phyloP scores from a whole-genome alignment of 2,797 vertebrate genomes.

The Aplochiton taeniatus region DNA sequence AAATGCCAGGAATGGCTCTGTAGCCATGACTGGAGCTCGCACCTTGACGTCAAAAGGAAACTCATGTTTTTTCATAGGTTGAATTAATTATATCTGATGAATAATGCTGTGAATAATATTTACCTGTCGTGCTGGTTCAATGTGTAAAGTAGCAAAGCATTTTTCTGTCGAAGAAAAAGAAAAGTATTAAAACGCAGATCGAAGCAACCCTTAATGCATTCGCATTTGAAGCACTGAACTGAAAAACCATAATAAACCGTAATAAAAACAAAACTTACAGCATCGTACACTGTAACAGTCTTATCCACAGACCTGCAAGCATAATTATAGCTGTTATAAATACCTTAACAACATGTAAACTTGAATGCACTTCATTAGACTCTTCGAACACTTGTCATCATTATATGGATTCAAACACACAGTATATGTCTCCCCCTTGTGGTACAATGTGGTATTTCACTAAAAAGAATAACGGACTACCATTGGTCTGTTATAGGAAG shows the following conservation, averaged over 20 bases:
- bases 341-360: neutral
- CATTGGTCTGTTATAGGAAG: no score
- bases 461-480: no score
- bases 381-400: neutral
- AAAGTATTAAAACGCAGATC: slow-evolving; percentile 17
- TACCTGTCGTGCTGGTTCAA: slow-evolving; percentile 90
- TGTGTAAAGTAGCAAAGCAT: slow-evolving; percentile 81
- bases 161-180: slow-evolving; percentile 71
- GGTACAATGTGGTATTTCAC: slow-evolving; percentile 33
- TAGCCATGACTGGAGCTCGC: no score
- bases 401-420: no score
- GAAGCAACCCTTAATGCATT: neutral
- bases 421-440: slow-evolving; percentile 55
- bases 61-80: no score
- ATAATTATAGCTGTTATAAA: neutral
- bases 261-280: slow-evolving; percentile 63
- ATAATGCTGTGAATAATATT: no score
- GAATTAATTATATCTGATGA: no score
- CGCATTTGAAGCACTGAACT: neutral
- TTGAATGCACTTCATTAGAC: neutral
- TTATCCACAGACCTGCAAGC: slow-evolving; percentile 77
- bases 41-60: no score
- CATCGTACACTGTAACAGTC: slow-evolving; percentile 74
- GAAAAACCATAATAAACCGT: neutral
- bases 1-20: no score